Conservation (phyloP, 2,113 vertebrate genomes). For the Erythrolamprus reginae region DNA sequence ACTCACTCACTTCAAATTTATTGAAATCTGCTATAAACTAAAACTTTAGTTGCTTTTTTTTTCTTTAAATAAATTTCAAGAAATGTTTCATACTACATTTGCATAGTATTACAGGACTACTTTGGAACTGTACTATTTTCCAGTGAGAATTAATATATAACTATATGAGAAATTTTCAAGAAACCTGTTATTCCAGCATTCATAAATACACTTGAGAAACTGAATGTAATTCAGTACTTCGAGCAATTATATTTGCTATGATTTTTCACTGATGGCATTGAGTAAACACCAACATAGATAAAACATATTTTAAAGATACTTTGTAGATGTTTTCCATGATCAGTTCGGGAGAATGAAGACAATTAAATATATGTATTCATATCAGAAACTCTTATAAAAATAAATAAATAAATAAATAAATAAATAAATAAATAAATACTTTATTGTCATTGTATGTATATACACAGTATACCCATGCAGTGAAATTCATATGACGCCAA, state of each 20-base stretch:
- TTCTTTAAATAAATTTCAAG: constrained; percentile 26
- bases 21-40: constrained; percentile 22
- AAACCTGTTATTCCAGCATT: neutral
- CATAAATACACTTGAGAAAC: neutral
- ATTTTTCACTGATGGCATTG: neutral
- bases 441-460: no score
- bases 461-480: no score
- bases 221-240: neutral
- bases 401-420: no score
- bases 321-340: neutral
- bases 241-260: neutral
- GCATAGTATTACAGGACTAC: constrained; percentile 5
- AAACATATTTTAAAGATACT: neutral
- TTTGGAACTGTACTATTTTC: neutral
- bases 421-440: no score
- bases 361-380: neutral
- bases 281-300: constrained; percentile 23
- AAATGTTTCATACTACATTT: neutral
- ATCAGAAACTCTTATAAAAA: neutral
- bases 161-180: constrained; percentile 1
- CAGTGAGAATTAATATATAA: constrained; percentile 8
- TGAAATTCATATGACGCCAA: no score
- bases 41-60: constrained; percentile 9
- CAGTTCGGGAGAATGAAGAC: neutral
- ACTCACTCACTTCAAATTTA: constrained; percentile 36